Evolutionary conservation across 2,113 vertebrate genomes (phyloP), one percentile per base, ranked within the genome.

Genomic region (Cryptoleucopteryx plumbea): DNA sequence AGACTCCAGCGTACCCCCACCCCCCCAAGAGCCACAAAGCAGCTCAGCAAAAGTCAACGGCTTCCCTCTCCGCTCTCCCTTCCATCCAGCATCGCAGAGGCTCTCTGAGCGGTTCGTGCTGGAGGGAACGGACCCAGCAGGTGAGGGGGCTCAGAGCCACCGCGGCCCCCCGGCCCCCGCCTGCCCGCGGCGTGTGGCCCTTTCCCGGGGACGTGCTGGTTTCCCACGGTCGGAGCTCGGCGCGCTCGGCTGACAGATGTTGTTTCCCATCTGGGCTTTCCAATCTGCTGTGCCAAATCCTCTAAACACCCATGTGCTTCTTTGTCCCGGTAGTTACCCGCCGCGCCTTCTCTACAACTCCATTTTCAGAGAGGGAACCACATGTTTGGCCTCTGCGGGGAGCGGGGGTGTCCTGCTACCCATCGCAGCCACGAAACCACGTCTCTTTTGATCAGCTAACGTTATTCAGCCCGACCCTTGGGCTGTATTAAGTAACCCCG

Each of bases 51-150:
- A 63, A 63, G 42, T 7, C 87, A 68, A 34, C 45, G 17, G 50
- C 71, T 40, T 7, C 16, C 36, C 83, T 12, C 47, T 8, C 26
- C 9, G 0, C 59, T 63, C 70, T 52, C 15, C 43, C 79, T 13
- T 50, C 29, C 94, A 81, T 1, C 58, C 34, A 10, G 83, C 74
- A 21, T 2, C 81, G 0, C 92, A 2, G 50, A 21, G 61, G 40
- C 65, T 82, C 62, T 6, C 31, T 6, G 2, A 26, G 42, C 29
- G 18, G 8, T 0, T 22, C 2, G 0, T 9, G 4, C 1, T 21
- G 8, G 34, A 6, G 38, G 34, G 90, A 10, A 48, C 0, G 50
- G 83, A 53, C 36, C 20, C 36, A 4, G 82, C 52, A 20, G 66
- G 45, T 27, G 56, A 75, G 31, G 23, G 70, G 86, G 18, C 70